These are phyloP conservation scores for Philypnodon macrostomus DNA, from an alignment of 2,797 vertebrate genomes.

Conservation along the genomic window DNA sequence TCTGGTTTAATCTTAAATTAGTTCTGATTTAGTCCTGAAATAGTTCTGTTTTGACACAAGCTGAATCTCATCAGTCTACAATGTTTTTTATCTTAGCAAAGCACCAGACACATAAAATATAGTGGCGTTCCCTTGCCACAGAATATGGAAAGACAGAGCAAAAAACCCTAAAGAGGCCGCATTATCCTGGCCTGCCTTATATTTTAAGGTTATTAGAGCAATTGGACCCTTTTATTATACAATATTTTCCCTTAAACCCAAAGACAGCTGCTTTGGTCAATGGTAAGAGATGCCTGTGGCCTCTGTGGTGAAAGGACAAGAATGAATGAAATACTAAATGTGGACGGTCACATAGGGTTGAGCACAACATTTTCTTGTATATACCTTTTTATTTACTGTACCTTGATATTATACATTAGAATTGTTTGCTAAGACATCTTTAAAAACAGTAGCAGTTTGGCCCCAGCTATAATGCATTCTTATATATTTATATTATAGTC, in stretches of 20 bases:
- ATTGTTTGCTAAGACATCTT: too few relatives aligned
- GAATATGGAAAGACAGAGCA: slow-evolving; percentile 63
- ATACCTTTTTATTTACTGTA: too few relatives aligned
- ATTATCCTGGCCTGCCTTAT: background rate
- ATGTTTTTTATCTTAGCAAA: slow-evolving; percentile 48
- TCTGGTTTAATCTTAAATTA: too few relatives aligned
- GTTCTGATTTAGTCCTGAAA: too few relatives aligned
- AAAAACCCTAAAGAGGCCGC: slow-evolving; percentile 15
- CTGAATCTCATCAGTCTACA: slow-evolving; percentile 59
- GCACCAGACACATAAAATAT: slow-evolving; percentile 35
- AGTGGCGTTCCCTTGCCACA: slow-evolving; percentile 55
- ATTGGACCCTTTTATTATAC: slow-evolving; percentile 24
- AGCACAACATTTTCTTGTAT: too few relatives aligned
- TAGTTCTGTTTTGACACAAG: too few relatives aligned
- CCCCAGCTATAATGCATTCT: too few relatives aligned
- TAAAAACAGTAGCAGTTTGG: slow-evolving; percentile 20
- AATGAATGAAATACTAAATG: too few relatives aligned
- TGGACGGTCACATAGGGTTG: too few relatives aligned
- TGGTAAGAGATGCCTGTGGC: slow-evolving; percentile 15
- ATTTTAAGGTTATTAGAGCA: background rate
- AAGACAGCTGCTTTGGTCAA: slow-evolving; percentile 10
- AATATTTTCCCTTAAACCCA: slow-evolving; percentile 26
- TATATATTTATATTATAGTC: too few relatives aligned
- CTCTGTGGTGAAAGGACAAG: slow-evolving; percentile 24
- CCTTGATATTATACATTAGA: too few relatives aligned